Evolutionary conservation across 2,797 vertebrate species (phyloP).

Genomic region (Fistularia tabacaria): DNA sequence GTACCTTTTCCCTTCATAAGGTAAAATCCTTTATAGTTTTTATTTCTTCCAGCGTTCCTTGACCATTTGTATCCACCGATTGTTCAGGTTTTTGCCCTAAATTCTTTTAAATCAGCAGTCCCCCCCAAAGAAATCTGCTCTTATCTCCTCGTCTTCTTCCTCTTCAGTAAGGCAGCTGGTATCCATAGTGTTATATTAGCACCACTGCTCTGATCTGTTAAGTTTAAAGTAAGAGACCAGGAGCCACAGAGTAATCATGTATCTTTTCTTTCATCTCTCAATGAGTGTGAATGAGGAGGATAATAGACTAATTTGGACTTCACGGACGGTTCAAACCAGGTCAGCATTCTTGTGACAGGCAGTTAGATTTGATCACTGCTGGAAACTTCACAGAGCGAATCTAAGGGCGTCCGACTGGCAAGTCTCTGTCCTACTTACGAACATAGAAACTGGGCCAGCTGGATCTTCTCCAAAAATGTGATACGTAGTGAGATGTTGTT

Average conservation of each 20-base stretch:
- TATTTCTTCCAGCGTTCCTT: background rate
- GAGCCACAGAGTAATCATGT: conserved; percentile 17
- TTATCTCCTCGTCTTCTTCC: no score
- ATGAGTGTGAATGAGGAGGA: conserved; percentile 19
- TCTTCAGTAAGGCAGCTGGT: no score
- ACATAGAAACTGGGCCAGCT: conserved; percentile 64
- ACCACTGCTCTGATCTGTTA: conserved; percentile 17
- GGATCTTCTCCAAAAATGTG: conserved; percentile 24
- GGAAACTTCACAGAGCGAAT: conserved; percentile 57
- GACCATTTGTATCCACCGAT: no score
- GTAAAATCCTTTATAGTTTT: conserved; percentile 56
- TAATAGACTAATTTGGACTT: conserved; percentile 43
- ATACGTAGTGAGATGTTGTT: conserved; percentile 12
- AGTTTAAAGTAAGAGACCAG: conserved; percentile 3
- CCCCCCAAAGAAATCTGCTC: no score
- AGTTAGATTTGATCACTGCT: conserved; percentile 58
- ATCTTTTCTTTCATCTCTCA: background rate
- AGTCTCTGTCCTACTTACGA: conserved; percentile 66
- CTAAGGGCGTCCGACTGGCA: conserved; percentile 46
- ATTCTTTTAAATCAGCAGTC: no score
- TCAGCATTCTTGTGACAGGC: conserved; percentile 39
- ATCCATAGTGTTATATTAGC: no score
- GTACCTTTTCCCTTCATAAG: conserved; percentile 95
- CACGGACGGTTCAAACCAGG: conserved; percentile 49
- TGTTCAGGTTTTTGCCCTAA: no score